These are phyloP conservation scores for Lates japonicus DNA, from an alignment of 2,797 vertebrate genomes.

Conservation along the genomic window DNA sequence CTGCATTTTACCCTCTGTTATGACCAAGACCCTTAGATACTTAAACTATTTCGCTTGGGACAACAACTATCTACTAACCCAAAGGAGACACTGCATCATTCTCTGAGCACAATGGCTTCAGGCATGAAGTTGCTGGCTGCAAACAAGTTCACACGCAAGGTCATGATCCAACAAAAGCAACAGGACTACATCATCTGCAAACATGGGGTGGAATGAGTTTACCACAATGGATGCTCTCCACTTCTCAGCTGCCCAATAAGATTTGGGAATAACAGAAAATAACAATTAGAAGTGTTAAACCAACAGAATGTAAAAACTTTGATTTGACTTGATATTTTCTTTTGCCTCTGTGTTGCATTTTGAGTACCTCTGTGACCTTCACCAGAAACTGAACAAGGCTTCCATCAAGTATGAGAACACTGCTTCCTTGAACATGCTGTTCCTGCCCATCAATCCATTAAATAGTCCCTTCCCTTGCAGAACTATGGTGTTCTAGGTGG, in stretches of 20 bases:
- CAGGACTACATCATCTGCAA: not conserved
- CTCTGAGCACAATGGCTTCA: not conserved
- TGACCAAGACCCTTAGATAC: constrained; percentile 1
- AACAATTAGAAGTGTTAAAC: not conserved
- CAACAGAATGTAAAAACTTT: too few species aligned
- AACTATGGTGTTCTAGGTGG: not conserved
- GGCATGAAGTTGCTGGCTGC: not conserved
- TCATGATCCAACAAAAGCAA: not conserved
- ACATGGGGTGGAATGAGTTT: not conserved
- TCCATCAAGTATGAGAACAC: not conserved
- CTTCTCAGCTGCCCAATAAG: not conserved
- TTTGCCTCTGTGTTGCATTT: not conserved
- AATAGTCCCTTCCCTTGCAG: not conserved
- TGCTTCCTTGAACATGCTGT: not conserved
- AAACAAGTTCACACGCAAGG: not conserved
- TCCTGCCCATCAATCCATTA: not conserved
- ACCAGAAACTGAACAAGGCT: not conserved
- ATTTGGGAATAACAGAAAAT: not conserved
- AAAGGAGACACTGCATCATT: not conserved
- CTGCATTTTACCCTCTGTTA: not conserved
- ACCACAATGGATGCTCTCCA: not conserved
- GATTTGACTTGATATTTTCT: too few species aligned
- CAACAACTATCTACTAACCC: constrained; percentile 1
- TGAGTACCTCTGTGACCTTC: not conserved
- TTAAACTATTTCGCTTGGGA: not conserved